These are phyloP conservation scores for Tokudaia tokunoshimensis DNA, from an alignment of 2,797 vertebrate genomes.

Conservation along the genomic window DNA sequence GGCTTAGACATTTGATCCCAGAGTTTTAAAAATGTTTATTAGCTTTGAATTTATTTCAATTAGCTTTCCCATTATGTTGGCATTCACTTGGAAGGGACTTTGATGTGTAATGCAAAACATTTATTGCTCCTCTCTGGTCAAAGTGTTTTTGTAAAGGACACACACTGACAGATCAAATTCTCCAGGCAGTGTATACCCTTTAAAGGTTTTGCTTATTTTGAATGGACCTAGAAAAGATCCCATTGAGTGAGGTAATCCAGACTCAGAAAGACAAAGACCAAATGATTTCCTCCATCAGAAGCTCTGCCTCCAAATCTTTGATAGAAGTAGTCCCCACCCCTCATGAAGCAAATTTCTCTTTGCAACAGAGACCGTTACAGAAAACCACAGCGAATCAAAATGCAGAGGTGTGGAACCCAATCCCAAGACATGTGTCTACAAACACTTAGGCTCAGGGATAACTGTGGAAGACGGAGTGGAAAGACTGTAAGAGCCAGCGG, in stretches of 20 bases:
- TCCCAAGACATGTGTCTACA: no score
- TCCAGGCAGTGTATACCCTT: neutral
- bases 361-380: neutral
- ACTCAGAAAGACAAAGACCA: neutral
- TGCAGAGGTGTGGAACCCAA: neutral
- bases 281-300: neutral
- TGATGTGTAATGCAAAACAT: neutral
- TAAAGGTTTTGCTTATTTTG: neutral
- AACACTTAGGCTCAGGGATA: no score
- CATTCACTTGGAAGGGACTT: conserved; percentile 77
- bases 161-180: conserved; percentile 4
- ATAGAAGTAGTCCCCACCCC: neutral
- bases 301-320: neutral
- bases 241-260: no score
- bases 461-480: neutral
- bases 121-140: neutral
- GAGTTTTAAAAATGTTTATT: neutral
- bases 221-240: neutral
- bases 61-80: conserved; percentile 9
- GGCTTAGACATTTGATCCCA: conserved; percentile 71
- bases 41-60: conserved; percentile 60
- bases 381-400: neutral
- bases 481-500: neutral
- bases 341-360: neutral
- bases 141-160: conserved; percentile 10